These are phyloP conservation scores for Donacobius atricapilla DNA, from an alignment of 2,113 vertebrate species.

Conservation along the genomic window DNA sequence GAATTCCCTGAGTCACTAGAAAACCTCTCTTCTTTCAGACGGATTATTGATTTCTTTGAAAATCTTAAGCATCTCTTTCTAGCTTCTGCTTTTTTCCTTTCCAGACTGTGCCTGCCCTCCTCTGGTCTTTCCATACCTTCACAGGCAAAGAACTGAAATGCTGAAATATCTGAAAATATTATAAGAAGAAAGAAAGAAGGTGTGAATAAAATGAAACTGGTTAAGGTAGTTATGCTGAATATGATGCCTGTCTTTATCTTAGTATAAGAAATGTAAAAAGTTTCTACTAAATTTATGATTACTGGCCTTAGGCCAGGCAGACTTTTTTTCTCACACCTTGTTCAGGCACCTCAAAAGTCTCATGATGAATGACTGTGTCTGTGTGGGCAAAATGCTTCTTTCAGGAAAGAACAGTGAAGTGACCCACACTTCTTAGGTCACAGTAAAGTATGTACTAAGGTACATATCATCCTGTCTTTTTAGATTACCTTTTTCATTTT, in stretches of 20 bases:
- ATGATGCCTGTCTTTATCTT: neutral
- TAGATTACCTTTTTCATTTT: neutral
- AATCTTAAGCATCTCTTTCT: constrained; percentile 23
- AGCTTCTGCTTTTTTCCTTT: neutral
- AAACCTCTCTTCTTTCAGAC: neutral
- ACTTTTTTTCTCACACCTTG: neutral
- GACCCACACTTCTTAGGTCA: neutral
- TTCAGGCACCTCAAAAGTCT: neutral
- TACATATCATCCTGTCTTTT: neutral
- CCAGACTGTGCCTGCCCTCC: constrained; percentile 68
- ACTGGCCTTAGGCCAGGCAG: neutral
- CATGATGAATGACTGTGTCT: neutral
- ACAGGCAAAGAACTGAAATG: constrained; percentile 15
- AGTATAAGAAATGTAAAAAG: neutral
- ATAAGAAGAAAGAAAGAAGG: neutral
- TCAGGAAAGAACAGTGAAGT: neutral
- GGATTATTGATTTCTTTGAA: constrained; percentile 37
- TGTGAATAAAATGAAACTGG: neutral
- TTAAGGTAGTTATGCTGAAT: neutral
- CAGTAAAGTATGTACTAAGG: neutral
- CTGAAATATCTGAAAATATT: neutral
- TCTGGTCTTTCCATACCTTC: constrained; percentile 60
- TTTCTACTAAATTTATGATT: neutral
- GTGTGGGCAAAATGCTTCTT: neutral
- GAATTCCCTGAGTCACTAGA: neutral